Evolutionary conservation across 2,888 invertebrate species (phyloP).

Genomic region (Tridacna gigas): DNA sequence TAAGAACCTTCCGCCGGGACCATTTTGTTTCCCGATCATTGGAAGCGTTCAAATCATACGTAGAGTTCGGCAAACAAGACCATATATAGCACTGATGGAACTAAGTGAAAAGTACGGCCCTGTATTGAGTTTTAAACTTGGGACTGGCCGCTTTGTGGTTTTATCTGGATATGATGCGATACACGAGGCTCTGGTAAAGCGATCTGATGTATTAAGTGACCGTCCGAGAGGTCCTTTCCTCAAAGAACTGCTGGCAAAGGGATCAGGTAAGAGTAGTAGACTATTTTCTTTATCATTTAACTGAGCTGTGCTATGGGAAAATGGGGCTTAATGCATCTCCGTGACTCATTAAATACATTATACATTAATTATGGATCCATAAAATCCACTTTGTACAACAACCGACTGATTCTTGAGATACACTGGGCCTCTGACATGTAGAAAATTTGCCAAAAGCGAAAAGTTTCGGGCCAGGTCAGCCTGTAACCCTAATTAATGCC

Average conservation of each 20-base stretch:
- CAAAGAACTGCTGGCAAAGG: too few relatives aligned
- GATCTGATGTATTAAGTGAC: slow-evolving; percentile 45
- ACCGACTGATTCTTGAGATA: too few relatives aligned
- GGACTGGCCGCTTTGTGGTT: slow-evolving; percentile 39
- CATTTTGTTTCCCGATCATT: slow-evolving; percentile 30
- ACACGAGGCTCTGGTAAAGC: slow-evolving; percentile 55
- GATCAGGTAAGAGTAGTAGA: background rate
- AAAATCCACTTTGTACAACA: too few relatives aligned
- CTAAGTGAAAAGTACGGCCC: slow-evolving; percentile 26
- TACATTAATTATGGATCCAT: too few relatives aligned
- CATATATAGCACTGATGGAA: slow-evolving; percentile 18
- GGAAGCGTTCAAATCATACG: slow-evolving; percentile 14
- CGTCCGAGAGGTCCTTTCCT: slow-evolving; percentile 21
- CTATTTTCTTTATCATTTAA: background rate
- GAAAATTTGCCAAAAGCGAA: too few relatives aligned
- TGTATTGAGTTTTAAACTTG: slow-evolving; percentile 57
- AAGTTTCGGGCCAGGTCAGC: too few relatives aligned
- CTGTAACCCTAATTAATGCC: too few relatives aligned
- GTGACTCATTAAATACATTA: too few relatives aligned
- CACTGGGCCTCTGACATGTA: too few relatives aligned
- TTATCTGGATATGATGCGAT: slow-evolving; percentile 55
- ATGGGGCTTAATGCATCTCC: too few relatives aligned
- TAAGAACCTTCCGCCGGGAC: slow-evolving; percentile 52
- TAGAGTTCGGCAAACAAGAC: background rate
- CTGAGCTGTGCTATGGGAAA: too few relatives aligned